Base-by-base conservation (phyloP, 1,140 invertebrate genomes). In the Periplaneta americana region DNA sequence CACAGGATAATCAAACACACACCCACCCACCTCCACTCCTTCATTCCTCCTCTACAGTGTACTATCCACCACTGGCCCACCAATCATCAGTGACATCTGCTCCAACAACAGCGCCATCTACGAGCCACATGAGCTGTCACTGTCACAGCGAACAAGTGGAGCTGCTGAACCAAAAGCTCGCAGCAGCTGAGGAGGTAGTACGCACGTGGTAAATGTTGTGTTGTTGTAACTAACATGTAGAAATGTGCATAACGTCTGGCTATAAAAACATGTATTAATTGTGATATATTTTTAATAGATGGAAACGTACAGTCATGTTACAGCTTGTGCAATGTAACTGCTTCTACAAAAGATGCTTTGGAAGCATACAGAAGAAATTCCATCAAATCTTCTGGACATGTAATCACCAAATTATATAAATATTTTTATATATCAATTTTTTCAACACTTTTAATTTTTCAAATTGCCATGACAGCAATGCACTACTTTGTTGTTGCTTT, bases 171-270 rank as follows among this genome's bases (percentile, higher is more conserved):
- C 80, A 75, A 10, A 81, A 81, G 33, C 80, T 81, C 18, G 22
- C 34, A 31, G 80, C 74, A 33, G 80, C 76, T 13, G 80, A 81
- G 39, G 80, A 81, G 80, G 80, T 80, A 80, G 28, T 79, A 9
- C 78, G n/a, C 10, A 31, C 32, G 74, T 31, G 32, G 74, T 78
- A 78, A 36, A 34, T 28, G 17, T 28, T 9, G 34, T 36, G 33
- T 11, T 57, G 18, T 57, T 57, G 17, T 57, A 57, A 57, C 17
- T n/a, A 57, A 57, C 22, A n/a, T 57, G 10, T 2, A 48, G 2
- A 48, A 48, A 48, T 48, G 39, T 48, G 39, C 39, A 48, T 48
- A 48, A 48, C 15, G 13, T 57, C 18, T n/a, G 48, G 48, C 2
- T n/a, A 2, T n/a, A n/a, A 57, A 57, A 57, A 57, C 28, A n/a